Conservation (phyloP, 1,140 invertebrate genomes). For the Psilanteris sp. region DNA sequence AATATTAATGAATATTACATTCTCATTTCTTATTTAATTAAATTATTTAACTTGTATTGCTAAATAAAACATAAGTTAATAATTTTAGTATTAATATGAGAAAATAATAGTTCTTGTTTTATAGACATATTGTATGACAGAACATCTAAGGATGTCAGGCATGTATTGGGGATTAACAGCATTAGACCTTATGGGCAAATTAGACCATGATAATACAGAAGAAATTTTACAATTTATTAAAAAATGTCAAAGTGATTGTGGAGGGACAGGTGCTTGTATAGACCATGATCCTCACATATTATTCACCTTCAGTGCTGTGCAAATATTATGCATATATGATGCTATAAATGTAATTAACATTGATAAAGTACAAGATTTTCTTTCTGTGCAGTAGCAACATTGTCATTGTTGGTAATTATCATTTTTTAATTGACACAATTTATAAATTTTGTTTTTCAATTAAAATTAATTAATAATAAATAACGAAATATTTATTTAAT, state of each 20-base stretch:
- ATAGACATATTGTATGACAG: slow-evolving; percentile 95
- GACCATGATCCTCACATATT: slow-evolving; percentile 98
- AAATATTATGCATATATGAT: slow-evolving; percentile 94
- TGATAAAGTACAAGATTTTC: slow-evolving; percentile 94
- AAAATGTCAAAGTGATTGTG: slow-evolving; percentile 92
- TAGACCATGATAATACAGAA: slow-evolving; percentile 87
- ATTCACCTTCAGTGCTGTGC: slow-evolving; percentile 96
- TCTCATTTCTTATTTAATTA: too few relatives aligned
- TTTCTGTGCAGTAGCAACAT: slow-evolving; percentile 94
- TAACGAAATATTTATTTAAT: too few relatives aligned
- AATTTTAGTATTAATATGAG: too few relatives aligned
- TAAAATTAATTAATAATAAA: too few relatives aligned
- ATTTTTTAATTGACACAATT: too few relatives aligned
- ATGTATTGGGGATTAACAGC: slow-evolving; percentile 98
- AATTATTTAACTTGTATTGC: too few relatives aligned
- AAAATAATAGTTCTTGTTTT: too few relatives aligned
- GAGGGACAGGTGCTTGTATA: slow-evolving; percentile 93
- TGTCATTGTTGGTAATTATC: slow-evolving; percentile 87
- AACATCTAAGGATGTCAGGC: slow-evolving; percentile 97
- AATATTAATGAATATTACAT: too few relatives aligned
- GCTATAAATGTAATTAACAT: slow-evolving; percentile 89
- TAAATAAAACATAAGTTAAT: too few relatives aligned
- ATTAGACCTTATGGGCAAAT: slow-evolving; percentile 92
- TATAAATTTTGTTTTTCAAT: too few relatives aligned
- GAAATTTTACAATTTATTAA: slow-evolving; percentile 93